phyloP scores from a whole-genome alignment of 2,797 vertebrate species.

The Zalophus californianus region DNA sequence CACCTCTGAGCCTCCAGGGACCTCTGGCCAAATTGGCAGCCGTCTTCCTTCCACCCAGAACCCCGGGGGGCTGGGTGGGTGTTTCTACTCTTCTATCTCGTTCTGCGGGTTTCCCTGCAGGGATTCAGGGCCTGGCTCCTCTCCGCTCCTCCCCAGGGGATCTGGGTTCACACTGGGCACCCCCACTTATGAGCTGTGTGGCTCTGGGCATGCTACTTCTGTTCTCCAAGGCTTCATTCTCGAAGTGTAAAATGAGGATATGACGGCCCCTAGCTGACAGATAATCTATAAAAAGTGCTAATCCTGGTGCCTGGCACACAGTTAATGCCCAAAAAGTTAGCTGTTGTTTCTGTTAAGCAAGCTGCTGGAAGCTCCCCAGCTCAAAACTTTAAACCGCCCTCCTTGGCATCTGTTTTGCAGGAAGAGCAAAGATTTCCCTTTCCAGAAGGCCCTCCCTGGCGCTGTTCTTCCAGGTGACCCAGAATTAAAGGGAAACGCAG shows the following conservation, averaged over 20 bases:
- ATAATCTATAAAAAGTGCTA: constrained; percentile 56
- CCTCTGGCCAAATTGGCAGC: not conserved
- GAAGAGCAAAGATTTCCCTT: not conserved
- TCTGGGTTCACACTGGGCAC: not conserved
- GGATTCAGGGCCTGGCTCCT: not conserved
- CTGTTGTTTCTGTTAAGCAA: constrained; percentile 45
- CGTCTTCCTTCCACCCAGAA: not conserved
- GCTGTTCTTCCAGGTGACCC: not conserved
- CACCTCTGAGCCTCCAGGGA: not conserved
- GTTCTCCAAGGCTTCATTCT: not conserved
- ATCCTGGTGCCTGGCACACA: constrained; percentile 14
- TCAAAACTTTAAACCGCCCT: not conserved
- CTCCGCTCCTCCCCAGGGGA: not conserved
- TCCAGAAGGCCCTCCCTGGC: not conserved
- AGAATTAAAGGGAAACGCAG: not conserved
- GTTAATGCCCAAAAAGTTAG: not conserved
- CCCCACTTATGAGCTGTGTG: not conserved
- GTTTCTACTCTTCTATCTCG: not conserved
- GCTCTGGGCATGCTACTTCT: not conserved
- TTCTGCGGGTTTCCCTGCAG: not conserved
- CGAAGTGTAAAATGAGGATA: not conserved
- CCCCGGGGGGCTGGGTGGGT: not conserved
- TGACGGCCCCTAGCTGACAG: not conserved
- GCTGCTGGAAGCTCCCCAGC: not conserved
- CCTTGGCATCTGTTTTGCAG: constrained; percentile 11